These are phyloP conservation scores for Heterodera carotae DNA, from an alignment of 1,140 invertebrate species.

Conservation along the genomic window DNA sequence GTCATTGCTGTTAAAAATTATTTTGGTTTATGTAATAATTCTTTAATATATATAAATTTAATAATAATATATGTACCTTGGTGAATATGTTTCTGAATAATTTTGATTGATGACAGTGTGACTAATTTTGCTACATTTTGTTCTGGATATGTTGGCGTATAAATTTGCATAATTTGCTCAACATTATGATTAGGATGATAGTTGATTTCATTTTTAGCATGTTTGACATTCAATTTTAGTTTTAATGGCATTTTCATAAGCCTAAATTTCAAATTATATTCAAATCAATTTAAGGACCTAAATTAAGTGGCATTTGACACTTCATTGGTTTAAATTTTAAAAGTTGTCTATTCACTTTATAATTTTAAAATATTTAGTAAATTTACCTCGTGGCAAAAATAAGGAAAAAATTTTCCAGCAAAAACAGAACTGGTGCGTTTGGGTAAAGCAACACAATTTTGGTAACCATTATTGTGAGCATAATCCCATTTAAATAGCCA, in stretches of 20 bases:
- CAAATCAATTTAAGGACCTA: too few relatives aligned
- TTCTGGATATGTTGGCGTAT: slow-evolving; percentile 14
- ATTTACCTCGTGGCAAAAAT: not conserved
- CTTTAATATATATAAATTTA: not conserved
- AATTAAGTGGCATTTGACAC: too few relatives aligned
- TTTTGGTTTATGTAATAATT: too few relatives aligned
- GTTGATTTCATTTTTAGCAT: not conserved
- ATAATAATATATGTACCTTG: not conserved
- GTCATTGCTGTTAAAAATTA: not conserved
- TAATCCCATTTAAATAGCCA: slow-evolving; percentile 71
- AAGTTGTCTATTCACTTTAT: too few relatives aligned
- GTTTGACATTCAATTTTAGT: not conserved
- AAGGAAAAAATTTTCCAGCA: slow-evolving; percentile 69
- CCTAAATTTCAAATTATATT: too few relatives aligned
- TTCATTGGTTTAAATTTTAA: too few relatives aligned
- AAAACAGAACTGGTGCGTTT: slow-evolving; percentile 4
- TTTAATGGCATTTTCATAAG: not conserved
- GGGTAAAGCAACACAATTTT: slow-evolving; percentile 20
- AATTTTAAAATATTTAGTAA: too few relatives aligned
- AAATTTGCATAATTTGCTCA: slow-evolving; percentile 5
- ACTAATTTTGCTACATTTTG: slow-evolving; percentile 21
- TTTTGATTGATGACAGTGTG: not conserved
- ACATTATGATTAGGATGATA: too few relatives aligned
- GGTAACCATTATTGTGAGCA: slow-evolving; percentile 55
- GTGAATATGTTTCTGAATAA: slow-evolving; percentile 5